Base-by-base conservation (phyloP, 1,140 invertebrate genomes). In the Drosophila virilis region DNA sequence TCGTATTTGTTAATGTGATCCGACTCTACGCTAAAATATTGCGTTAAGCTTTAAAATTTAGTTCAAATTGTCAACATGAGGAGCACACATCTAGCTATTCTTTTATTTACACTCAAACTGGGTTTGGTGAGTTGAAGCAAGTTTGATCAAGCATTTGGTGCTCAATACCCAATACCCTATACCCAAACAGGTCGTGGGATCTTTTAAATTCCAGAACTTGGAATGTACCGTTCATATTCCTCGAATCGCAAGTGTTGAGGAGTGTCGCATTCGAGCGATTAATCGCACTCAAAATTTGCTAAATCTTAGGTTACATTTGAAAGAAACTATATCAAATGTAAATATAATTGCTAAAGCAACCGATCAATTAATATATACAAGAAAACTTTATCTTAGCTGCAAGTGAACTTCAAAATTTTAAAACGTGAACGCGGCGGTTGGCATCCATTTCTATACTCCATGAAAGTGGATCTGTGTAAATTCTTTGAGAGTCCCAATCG, bases 361-460 rank as follows among this genome's bases (percentile, higher is more conserved):
- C 6, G 22, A 8, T 17, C 2, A 2, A 28, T 40, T 2, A n/a
- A 2, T 4, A 12, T 32, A 10, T 5, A 28, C 4, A 28, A 28
- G 2, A 28, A 28, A 28, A 28, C 22, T 0, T 7, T 6, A 22
- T 6, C 0, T 15, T 10, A 72, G 60, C 1, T 54, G n/a, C 35
- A 57, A 0, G 13, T 62, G 0, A 43, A 57, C 9, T 71, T 67
- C 0, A 45, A 13, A 12, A 17, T 75, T 1, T 8, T 37, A 2
- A 52, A 52, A n/a, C 50, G 50, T 3, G 50, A 52, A 52, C 28
- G 50, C 1, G 50, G 50, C 1, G 78, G 78, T 2, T 80, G 78
- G 73, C 78, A 80, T 55, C 78, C 78, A 0, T 80, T 80, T 46
- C 32, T 80, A 0, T 80, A 80, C 13, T 17, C 58, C 0, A 62